Conservation (phyloP, 2,888 invertebrate genomes). For the Syrista parreyssii region DNA sequence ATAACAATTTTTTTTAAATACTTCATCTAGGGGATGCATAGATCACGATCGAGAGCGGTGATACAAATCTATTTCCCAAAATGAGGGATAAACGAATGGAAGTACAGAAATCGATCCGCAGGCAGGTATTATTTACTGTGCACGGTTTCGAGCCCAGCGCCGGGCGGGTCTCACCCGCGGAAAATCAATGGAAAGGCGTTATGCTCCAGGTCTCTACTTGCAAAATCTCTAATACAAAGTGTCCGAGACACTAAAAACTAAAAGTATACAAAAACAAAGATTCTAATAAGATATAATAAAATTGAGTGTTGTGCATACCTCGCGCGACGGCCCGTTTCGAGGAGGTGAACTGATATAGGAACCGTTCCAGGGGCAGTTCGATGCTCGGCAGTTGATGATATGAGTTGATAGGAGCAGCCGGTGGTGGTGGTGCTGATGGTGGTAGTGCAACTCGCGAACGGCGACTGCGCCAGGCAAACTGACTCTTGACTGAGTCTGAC, state of each 20-base stretch:
- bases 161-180: conserved; percentile 35
- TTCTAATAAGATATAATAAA: neutral
- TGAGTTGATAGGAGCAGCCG: neutral
- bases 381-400: conserved; percentile 22
- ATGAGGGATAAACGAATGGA: neutral
- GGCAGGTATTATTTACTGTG: neutral
- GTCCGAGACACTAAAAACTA: neutral
- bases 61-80: neutral
- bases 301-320: conserved; percentile 12
- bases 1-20: neutral
- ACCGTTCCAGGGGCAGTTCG: conserved; percentile 32
- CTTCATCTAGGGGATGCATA: neutral
- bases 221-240: neutral
- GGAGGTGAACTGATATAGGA: conserved; percentile 23
- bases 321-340: conserved; percentile 19
- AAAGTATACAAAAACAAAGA: neutral
- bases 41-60: neutral
- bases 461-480: conserved; percentile 42
- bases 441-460: conserved; percentile 40
- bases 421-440: conserved; percentile 26
- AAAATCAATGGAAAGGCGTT: conserved; percentile 46
- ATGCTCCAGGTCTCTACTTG: neutral
- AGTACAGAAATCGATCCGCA: neutral
- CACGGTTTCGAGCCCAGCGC: conserved; percentile 7
- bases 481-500: neutral